These are phyloP conservation scores for Enteromius viviparus DNA, from an alignment of 2,797 vertebrate species.

Conservation along the genomic window DNA sequence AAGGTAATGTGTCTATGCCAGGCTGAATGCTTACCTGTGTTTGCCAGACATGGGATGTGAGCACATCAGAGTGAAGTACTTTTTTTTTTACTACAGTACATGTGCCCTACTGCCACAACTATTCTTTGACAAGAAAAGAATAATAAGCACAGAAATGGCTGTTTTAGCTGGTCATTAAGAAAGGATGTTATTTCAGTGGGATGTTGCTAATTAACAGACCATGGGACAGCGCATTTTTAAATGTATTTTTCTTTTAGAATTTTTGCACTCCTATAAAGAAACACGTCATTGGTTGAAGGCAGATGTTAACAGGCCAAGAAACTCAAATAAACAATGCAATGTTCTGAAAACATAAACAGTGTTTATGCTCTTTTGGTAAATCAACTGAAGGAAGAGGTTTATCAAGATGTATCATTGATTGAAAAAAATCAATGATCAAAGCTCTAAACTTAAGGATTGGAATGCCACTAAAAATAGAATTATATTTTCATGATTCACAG, in stretches of 20 bases:
- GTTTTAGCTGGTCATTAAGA: not conserved
- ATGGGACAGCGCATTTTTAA: not conserved
- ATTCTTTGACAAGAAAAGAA: not conserved
- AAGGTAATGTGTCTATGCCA: slow-evolving; percentile 43
- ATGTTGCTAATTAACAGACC: not conserved
- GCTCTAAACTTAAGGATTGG: not conserved
- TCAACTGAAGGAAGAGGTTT: not conserved
- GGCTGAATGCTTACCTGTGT: slow-evolving; percentile 48
- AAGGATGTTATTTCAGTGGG: not conserved
- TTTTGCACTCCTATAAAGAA: not conserved
- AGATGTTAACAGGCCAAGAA: not conserved
- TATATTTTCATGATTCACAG: slow-evolving; percentile 19
- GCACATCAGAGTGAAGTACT: not conserved
- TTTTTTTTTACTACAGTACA: not conserved
- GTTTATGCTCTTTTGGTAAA: not conserved
- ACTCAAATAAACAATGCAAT: not conserved
- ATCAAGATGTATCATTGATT: not conserved
- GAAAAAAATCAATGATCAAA: not conserved
- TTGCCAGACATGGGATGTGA: slow-evolving; percentile 12
- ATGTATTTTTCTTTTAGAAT: not conserved
- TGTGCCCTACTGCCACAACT: not conserved
- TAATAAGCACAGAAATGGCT: not conserved
- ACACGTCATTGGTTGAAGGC: not conserved
- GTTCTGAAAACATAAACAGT: not conserved
- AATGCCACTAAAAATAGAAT: not conserved